phyloP scores from a whole-genome alignment of 2,797 vertebrate species.

The Neomorphus geoffroyi region DNA sequence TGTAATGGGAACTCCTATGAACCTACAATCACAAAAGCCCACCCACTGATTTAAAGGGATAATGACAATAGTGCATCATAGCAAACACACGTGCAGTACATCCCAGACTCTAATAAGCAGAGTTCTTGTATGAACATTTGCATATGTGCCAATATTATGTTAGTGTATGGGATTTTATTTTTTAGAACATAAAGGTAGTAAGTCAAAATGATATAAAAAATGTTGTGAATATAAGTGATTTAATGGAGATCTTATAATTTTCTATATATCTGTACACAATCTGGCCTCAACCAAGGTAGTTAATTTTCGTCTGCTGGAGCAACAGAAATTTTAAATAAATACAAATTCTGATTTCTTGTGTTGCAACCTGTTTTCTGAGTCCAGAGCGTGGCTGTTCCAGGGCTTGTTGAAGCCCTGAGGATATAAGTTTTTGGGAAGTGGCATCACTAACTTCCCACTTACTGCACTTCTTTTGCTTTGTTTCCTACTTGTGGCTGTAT shows the following conservation, averaged over 20 bases:
- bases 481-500: not conserved
- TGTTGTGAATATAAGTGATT: not conserved
- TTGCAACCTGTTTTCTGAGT: not conserved
- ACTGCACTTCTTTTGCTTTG: fast-evolving
- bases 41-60: not conserved
- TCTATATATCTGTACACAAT: not conserved
- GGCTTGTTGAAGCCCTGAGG: not conserved
- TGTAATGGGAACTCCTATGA: not conserved
- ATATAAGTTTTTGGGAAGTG: not conserved
- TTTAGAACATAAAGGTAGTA: not conserved
- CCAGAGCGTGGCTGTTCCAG: not conserved
- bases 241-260: not conserved
- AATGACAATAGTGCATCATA: not conserved
- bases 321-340: not conserved
- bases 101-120: not conserved
- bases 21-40: not conserved
- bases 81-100: not conserved
- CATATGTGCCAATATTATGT: not conserved
- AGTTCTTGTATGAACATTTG: not conserved
- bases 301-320: not conserved
- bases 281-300: not conserved
- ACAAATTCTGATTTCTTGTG: not conserved
- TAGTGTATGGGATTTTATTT: not conserved
- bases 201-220: not conserved
- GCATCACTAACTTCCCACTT: not conserved